phyloP scores from a whole-genome alignment of 2,113 vertebrate genomes.

The Tenrec ecaudatus region DNA sequence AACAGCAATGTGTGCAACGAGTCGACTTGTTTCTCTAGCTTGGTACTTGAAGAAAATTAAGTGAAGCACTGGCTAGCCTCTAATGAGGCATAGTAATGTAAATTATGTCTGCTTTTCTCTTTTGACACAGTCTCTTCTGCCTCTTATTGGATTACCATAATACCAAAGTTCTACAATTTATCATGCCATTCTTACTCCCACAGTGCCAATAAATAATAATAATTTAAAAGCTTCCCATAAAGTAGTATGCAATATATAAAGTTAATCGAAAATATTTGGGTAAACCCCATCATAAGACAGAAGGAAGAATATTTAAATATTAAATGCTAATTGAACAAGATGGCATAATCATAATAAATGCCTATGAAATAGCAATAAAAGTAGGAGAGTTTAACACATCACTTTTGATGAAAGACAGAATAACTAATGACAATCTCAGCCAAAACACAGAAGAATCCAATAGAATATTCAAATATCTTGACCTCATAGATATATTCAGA shows the following conservation, averaged over 20 bases:
- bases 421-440: no score
- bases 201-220: not conserved
- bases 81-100: not conserved
- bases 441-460: no score
- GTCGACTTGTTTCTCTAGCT: constrained; percentile 8
- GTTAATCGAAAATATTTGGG: not conserved
- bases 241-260: not conserved
- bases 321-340: no score
- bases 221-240: not conserved
- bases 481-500: no score
- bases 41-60: not conserved
- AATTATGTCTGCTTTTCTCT: not conserved
- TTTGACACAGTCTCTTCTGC: not conserved
- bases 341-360: no score
- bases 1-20: not conserved
- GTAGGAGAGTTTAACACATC: no score
- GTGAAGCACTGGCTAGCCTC: not conserved
- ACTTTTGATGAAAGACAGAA: no score
- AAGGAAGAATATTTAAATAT: no score
- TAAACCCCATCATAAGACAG: no score
- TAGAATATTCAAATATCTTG: no score
- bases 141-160: not conserved
- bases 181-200: not conserved
- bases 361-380: no score
- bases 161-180: not conserved